Conservation (phyloP, 2,113 vertebrate species). For the Aptenodytes forsteri region DNA sequence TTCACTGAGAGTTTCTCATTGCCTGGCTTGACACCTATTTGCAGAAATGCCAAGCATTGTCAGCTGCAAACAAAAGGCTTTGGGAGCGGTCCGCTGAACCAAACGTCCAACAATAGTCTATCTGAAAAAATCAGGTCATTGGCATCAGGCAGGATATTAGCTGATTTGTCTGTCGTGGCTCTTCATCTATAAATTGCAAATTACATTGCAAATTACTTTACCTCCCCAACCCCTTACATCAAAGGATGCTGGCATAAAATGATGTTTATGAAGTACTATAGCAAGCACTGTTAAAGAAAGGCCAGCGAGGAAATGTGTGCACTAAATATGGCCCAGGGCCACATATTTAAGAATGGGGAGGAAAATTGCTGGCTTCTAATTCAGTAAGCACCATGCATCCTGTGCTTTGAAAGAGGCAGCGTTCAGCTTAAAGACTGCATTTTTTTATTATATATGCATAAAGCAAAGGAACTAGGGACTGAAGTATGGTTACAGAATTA, state of each 20-base stretch:
- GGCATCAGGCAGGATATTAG: neutral
- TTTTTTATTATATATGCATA: no score
- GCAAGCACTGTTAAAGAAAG: neutral
- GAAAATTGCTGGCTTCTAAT: neutral
- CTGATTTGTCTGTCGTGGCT: neutral
- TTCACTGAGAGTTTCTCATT: neutral
- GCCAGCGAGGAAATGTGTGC: neutral
- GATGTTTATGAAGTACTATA: neutral
- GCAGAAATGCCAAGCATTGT: neutral
- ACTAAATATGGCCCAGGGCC: neutral
- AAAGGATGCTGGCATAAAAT: neutral
- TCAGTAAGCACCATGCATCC: neutral
- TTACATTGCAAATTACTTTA: neutral
- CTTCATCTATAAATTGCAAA: neutral
- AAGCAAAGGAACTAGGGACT: neutral
- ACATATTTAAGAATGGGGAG: rapidly evolving
- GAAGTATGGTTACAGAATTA: neutral
- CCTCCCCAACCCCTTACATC: neutral
- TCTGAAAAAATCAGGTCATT: neutral
- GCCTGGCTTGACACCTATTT: neutral
- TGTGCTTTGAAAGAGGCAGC: neutral
- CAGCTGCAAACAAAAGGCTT: neutral
- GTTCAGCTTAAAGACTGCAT: rapidly evolving
- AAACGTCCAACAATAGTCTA: neutral
- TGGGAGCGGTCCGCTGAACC: neutral